These are phyloP conservation scores for Lethenteron camtschaticum DNA, from an alignment of 2,113 vertebrate genomes.

Conservation along the genomic window DNA sequence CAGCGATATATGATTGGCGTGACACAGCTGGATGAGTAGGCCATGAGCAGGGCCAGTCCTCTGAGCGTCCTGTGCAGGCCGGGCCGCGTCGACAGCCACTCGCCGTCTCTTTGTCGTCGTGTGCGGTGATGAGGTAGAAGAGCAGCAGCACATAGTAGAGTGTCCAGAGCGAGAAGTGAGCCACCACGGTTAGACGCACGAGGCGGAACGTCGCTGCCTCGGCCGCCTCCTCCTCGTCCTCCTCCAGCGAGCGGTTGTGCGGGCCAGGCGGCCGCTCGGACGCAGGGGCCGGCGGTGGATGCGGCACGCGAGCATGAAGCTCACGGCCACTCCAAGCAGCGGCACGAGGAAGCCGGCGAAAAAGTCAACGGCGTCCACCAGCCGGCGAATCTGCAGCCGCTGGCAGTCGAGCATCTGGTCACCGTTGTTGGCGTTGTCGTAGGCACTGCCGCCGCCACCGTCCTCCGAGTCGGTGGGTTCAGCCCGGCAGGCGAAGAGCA, in stretches of 20 bases:
- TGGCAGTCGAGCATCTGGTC: slow-evolving; percentile 51
- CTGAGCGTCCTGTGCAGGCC: background rate
- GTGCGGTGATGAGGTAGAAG: background rate
- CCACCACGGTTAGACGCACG: slow-evolving; percentile 54
- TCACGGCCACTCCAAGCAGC: slow-evolving; percentile 48
- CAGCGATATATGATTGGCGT: background rate
- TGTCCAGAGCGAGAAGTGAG: slow-evolving; percentile 74
- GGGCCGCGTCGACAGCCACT: background rate
- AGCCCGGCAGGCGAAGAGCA: slow-evolving; percentile 80
- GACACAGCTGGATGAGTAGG: slow-evolving; percentile 3
- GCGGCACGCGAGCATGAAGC: slow-evolving; percentile 47
- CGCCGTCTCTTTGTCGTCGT: background rate
- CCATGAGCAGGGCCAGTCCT: background rate
- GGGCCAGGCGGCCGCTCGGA: slow-evolving; percentile 51
- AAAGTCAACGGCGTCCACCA: slow-evolving; percentile 68
- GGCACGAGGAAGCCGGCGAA: slow-evolving; percentile 79
- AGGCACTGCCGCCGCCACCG: no score
- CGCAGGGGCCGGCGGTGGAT: slow-evolving; percentile 59
- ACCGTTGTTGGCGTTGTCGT: no score
- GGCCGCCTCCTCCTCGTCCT: background rate
- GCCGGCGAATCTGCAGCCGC: slow-evolving; percentile 77
- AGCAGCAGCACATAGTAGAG: slow-evolving; percentile 63
- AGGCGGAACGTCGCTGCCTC: slow-evolving; percentile 21
- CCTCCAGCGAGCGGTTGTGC: slow-evolving; percentile 58
- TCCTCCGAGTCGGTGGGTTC: slow-evolving; percentile 43